Percentiles rank a stretch among this genome's conserved stretches.
Conservation (phyloP, 2,888 invertebrate species). For the Pterostichus niger region DNA sequence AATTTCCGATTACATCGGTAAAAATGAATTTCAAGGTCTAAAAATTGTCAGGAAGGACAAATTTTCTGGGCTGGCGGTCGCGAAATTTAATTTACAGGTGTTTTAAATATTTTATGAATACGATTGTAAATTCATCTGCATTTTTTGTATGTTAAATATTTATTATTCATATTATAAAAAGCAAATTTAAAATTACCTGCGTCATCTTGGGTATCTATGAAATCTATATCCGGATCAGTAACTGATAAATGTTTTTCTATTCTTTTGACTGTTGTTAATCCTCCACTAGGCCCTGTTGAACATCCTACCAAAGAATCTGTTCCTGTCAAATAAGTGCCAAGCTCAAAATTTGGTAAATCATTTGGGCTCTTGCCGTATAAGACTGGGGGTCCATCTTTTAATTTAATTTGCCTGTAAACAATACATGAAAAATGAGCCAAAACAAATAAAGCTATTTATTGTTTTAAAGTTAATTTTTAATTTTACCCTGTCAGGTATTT, state of each 20-base stretch:
- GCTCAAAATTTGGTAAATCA: slow-evolving; percentile 83
- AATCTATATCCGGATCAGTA: slow-evolving; percentile 85
- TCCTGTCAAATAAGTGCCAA: slow-evolving; percentile 79
- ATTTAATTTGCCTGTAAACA: slow-evolving; percentile 72
- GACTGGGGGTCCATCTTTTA: slow-evolving; percentile 80
- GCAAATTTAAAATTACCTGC: slow-evolving; percentile 70
- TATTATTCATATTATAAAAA: background rate
- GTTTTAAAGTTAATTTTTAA: slow-evolving; percentile 17
- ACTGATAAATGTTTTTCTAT: slow-evolving; percentile 83
- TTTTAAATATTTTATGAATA: too few relatives aligned
- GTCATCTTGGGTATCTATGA: slow-evolving; percentile 81
- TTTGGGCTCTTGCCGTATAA: slow-evolving; percentile 86
- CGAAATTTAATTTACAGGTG: too few relatives aligned
- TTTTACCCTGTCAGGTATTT: slow-evolving; percentile 85
- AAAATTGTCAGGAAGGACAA: too few relatives aligned
- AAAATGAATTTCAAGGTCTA: too few relatives aligned
- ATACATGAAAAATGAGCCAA: background rate
- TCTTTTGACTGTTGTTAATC: slow-evolving; percentile 86
- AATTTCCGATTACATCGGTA: too few relatives aligned
- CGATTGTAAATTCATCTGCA: too few relatives aligned
- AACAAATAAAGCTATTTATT: slow-evolving; percentile 12
- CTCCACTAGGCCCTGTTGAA: slow-evolving; percentile 90
- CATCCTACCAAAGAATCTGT: slow-evolving; percentile 83
- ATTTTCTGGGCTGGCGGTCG: too few relatives aligned
- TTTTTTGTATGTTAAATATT: too few relatives aligned